These are phyloP conservation scores for Emydura subglobosa DNA, from an alignment of 2,113 vertebrate genomes.

Conservation along the genomic window DNA sequence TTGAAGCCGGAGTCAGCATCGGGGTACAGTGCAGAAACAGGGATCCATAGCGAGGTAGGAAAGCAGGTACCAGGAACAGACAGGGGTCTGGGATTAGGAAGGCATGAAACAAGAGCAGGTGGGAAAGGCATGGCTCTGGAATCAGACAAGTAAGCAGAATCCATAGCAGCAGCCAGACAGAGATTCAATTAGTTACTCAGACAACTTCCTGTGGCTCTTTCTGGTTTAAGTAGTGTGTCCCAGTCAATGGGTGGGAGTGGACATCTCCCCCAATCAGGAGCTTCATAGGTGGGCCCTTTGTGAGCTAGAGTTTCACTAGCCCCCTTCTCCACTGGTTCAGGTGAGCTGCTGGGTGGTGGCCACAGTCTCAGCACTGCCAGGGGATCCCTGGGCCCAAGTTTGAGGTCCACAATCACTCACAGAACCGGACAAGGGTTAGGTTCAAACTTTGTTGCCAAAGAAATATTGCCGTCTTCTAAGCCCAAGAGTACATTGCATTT, in stretches of 20 bases:
- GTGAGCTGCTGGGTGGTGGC: neutral
- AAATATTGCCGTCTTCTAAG: neutral
- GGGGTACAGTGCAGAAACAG: neutral
- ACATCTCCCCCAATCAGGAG: neutral
- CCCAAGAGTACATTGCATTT: neutral
- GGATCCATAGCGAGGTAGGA: neutral
- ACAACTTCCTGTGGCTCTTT: neutral
- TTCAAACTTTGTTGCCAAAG: neutral
- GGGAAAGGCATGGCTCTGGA: neutral
- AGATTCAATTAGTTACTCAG: neutral
- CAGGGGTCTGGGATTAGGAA: neutral
- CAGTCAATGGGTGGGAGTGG: neutral
- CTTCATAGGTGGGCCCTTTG: neutral
- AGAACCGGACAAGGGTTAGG: neutral
- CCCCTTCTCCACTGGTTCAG: neutral
- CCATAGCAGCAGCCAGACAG: neutral
- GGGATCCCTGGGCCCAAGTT: neutral
- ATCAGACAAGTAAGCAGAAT: neutral
- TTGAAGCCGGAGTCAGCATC: neutral
- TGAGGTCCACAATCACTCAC: neutral
- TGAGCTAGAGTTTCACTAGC: neutral
- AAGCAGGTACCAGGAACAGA: neutral
- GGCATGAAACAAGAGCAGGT: neutral
- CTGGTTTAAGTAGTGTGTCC: neutral
- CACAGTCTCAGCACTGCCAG: neutral